These are phyloP conservation scores for Xiphophorus birchmanni DNA, from an alignment of 2,797 vertebrate genomes.

Conservation along the genomic window DNA sequence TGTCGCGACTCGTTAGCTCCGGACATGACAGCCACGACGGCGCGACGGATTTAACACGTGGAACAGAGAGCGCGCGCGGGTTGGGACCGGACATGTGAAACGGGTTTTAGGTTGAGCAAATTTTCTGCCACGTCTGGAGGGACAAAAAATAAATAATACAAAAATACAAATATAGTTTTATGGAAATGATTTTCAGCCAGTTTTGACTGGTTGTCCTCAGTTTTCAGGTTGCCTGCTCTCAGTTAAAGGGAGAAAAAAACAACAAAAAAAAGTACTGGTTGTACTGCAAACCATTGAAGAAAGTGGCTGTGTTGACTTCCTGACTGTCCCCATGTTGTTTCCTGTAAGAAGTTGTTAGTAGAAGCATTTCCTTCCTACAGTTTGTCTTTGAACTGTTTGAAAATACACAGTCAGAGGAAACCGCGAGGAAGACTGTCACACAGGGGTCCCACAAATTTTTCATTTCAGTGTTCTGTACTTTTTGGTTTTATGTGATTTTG, in stretches of 20 bases:
- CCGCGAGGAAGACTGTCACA: neutral
- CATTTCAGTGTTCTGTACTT: neutral
- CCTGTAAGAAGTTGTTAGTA: slow-evolving; percentile 2
- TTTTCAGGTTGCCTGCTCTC: neutral
- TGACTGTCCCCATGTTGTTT: neutral
- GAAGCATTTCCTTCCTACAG: neutral
- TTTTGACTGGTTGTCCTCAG: neutral
- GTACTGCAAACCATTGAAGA: neutral
- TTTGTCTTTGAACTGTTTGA: neutral
- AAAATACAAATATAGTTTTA: neutral
- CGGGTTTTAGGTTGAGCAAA: neutral
- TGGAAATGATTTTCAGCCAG: neutral
- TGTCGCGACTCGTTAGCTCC: slow-evolving; percentile 57
- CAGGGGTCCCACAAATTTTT: neutral
- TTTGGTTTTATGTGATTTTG: neutral
- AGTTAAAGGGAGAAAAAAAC: neutral
- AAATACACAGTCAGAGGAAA: neutral
- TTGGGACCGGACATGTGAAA: slow-evolving; percentile 7
- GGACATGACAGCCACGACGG: slow-evolving; percentile 55
- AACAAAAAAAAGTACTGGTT: neutral
- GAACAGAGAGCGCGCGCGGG: neutral
- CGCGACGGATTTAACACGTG: slow-evolving; percentile 20
- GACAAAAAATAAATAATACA: too few relatives aligned
- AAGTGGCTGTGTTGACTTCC: neutral
- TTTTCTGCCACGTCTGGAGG: neutral